Conservation (phyloP, 2,797 vertebrate genomes). For the Novumbra hubbsi region DNA sequence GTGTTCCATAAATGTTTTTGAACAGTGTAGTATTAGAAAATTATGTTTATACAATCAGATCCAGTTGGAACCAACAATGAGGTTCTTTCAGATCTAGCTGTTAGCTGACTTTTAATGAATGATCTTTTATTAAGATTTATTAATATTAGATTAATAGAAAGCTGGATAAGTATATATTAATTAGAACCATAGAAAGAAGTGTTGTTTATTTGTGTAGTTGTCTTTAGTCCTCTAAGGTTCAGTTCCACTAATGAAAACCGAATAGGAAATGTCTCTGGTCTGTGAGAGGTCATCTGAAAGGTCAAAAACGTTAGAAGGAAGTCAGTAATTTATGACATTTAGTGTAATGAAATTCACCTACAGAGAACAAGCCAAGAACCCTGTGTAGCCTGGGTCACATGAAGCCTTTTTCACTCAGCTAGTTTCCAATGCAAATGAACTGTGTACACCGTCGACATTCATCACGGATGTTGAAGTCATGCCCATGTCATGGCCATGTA, state of each 20-base stretch:
- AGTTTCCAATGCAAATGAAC: background rate
- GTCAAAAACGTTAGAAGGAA: background rate
- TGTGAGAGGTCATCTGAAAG: constrained; percentile 28
- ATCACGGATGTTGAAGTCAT: background rate
- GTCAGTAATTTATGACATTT: background rate
- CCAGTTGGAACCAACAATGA: background rate
- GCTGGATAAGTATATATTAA: too few species aligned
- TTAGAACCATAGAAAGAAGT: background rate
- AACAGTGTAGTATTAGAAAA: background rate
- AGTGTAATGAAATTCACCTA: background rate
- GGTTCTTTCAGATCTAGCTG: background rate
- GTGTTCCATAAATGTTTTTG: too few species aligned
- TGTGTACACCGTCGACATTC: background rate
- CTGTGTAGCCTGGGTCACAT: background rate
- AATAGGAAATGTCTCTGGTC: background rate
- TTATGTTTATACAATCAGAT: background rate
- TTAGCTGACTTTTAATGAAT: background rate
- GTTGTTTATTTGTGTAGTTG: background rate
- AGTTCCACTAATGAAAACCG: background rate
- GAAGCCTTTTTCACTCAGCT: background rate
- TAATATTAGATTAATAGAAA: too few species aligned
- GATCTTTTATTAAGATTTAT: too few species aligned
- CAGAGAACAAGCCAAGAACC: background rate
- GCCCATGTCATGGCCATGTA: constrained; percentile 32
- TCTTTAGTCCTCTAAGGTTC: background rate